Conservation (phyloP, 2,797 vertebrate genomes). For the Chaunax sp. region DNA sequence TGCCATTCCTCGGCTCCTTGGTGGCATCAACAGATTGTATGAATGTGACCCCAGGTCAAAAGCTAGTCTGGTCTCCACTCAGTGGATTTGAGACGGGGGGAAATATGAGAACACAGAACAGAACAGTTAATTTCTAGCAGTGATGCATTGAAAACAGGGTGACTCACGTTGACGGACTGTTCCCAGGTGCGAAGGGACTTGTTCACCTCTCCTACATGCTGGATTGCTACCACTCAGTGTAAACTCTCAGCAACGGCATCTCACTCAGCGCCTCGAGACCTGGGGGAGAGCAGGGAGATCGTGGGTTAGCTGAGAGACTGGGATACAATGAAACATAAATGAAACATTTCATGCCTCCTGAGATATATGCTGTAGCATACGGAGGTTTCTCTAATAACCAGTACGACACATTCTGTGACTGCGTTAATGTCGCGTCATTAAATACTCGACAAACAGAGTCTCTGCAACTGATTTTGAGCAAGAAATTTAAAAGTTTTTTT, state of each 20-base stretch:
- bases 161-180: constrained; percentile 70
- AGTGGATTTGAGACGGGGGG: constrained; percentile 22
- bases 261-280: constrained; percentile 75
- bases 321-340: constrained; percentile 5
- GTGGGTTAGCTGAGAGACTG: constrained; percentile 26
- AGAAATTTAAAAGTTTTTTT: not conserved
- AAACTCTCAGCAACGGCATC: constrained; percentile 67
- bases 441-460: constrained; percentile 9
- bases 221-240: constrained; percentile 58
- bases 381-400: no score
- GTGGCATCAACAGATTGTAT: constrained; percentile 76
- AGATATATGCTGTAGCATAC: not conserved
- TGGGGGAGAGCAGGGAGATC: constrained; percentile 70
- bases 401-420: not conserved
- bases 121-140: constrained; percentile 1
- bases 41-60: constrained; percentile 75
- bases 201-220: constrained; percentile 88
- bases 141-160: not conserved
- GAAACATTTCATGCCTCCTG: not conserved
- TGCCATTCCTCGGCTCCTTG: constrained; percentile 68
- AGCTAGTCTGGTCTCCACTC: constrained; percentile 39
- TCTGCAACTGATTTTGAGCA: not conserved
- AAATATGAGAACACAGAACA: constrained; percentile 19
- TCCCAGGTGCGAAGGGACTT: constrained; percentile 88
- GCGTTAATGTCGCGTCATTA: not conserved